Evolutionary conservation across 2,113 vertebrate genomes (phyloP), one percentile per base, ranked within the genome.

Genomic region (Paracanthobrama guichenoti): DNA sequence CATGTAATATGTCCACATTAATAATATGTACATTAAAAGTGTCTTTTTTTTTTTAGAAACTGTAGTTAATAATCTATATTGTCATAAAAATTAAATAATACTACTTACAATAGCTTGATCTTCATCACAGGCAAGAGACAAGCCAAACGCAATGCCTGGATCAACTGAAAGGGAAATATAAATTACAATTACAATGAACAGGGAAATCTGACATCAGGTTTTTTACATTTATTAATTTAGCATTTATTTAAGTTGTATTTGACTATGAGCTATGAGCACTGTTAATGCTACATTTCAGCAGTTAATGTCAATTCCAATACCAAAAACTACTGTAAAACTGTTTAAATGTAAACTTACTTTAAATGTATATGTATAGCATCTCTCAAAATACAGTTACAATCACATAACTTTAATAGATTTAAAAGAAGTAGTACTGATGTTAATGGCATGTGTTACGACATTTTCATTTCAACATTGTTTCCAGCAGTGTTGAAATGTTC

Each of bases 111-210:
- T 28, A 1, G 87, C 88, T 46, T 77, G 83, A 10, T 74, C 28
- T 16, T 55, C 76, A 71, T 74, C 83, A 67, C 89, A 90, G n/a
- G 87, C 77, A 12, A 90, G 76, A 6, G 88, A 85, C 69, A 90
- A 22, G 10, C 90, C 90, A 12, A 90, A 69, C 18, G 87, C 77
- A 59, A 84, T 87, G 42, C 78, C 74, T 67, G 46, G 57, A 35
- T 86, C 31, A 35, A 83, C 90, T 88, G 39, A 50, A 86, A 73
- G 28, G 26, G 50, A 72, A 60, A 60, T 79, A 5, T 53, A 42
- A 64, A n/a, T n/a, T 64, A 13, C 12, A 12, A 48, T 48, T 12
- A 14, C 12, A 48, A 48, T 48, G 46, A 48, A 48, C 46, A 48
- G 46, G 46, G 4, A 13, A 48, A 48, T 48, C 46, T 14, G 46